Evolutionary conservation across 2,888 invertebrate species (phyloP).

Genomic region (Odiellus spinosus): DNA sequence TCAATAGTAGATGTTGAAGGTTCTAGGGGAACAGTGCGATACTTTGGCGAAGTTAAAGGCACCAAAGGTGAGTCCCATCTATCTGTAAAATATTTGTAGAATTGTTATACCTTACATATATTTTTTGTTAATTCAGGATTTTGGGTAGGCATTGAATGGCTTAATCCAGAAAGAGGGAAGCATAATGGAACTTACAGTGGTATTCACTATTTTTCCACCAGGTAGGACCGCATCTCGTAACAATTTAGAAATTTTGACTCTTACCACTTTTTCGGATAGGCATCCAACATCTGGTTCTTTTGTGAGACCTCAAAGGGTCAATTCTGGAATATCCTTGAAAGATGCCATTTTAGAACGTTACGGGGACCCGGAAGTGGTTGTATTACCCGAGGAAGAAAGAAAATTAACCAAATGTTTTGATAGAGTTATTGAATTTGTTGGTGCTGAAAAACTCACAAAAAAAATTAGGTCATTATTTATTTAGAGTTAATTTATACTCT

Average conservation of each 20-base stretch:
- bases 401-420: slow-evolving; percentile 28
- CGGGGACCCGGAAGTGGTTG: slow-evolving; percentile 26
- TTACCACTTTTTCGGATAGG: slow-evolving; percentile 32
- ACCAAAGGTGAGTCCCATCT: slow-evolving; percentile 31
- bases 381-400: slow-evolving; percentile 20
- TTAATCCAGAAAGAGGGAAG: slow-evolving; percentile 69
- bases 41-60: slow-evolving; percentile 53
- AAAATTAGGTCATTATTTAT: slow-evolving; percentile 37
- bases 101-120: too few species aligned
- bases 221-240: slow-evolving; percentile 14
- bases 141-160: slow-evolving; percentile 98
- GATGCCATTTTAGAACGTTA: slow-evolving; percentile 58
- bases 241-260: neutral
- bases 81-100: too few species aligned
- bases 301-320: slow-evolving; percentile 62
- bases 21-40: slow-evolving; percentile 47
- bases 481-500: too few species aligned
- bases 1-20: slow-evolving; percentile 36
- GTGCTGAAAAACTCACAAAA: slow-evolving; percentile 63
- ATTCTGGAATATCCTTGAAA: slow-evolving; percentile 51
- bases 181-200: slow-evolving; percentile 77
- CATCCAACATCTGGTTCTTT: slow-evolving; percentile 75
- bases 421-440: slow-evolving; percentile 71
- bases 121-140: slow-evolving; percentile 34
- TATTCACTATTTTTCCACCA: slow-evolving; percentile 54